Base-by-base conservation (phyloP, 2,797 vertebrate species). In the Acestrorhynchus altus region DNA sequence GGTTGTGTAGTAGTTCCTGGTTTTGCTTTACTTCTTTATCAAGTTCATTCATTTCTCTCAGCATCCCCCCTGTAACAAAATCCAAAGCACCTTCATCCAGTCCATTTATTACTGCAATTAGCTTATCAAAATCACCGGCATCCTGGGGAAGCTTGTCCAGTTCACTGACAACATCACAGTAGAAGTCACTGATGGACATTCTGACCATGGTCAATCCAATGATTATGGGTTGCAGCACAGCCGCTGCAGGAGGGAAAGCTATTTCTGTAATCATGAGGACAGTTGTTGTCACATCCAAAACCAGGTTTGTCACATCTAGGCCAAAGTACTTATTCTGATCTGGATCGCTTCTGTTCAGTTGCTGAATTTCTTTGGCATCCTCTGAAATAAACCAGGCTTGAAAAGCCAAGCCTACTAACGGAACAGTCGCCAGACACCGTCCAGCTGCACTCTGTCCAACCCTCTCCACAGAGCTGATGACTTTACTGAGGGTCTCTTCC, bases 141-240 rank as follows among this genome's bases (percentile, higher is more conserved):
- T 67, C 76, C 22, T 63, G 47, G 31, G 76, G 76, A n/a, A 78
- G 67, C 57, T 54, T 28, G 68, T 78, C 67, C 20, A 78, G 24
- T 44, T 78, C 76, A 57, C 44, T 46, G 12, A 46, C 44, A 13
- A 46, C 44, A 16, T 46, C 44, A 15, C 12, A 46, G 44, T 46
- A 78, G 70, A 78, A 78, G 51, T 78, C 67, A 72, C 76, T 59
- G 11, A 78, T 15, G 10, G 76, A 16, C 76, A 78, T 78, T 16
- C 76, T 70, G 13, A 46, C 76, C 26, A 78, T 64, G 2, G 67
- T 71, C 44, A 71, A 22, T 5, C 76, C 76, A 71, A 78, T 78
- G 31, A 78, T 54, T 39, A 78, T 78, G 20, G 76, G 76, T 46
- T 78, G 67, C 46, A 78, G 76, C 10, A 78, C 51, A 22, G 72